Percentiles rank a stretch among this genome's conserved stretches.
Conservation (phyloP, 1,140 invertebrate genomes). For the Agrypnia vestita region DNA sequence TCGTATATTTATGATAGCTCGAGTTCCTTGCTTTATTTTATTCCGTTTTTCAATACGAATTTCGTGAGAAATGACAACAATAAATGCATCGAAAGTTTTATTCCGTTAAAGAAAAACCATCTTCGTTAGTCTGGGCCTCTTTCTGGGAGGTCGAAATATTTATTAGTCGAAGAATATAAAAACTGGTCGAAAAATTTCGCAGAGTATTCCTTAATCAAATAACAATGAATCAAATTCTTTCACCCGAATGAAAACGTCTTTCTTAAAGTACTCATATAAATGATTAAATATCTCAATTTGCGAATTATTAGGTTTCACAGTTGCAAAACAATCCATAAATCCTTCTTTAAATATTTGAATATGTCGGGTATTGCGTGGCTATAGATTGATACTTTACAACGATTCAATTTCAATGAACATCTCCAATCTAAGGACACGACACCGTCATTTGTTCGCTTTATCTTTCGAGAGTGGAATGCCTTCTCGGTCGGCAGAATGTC, state of each 20-base stretch:
- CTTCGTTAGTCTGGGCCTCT: not conserved
- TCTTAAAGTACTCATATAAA: not conserved
- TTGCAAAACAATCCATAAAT: not conserved
- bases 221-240: not conserved
- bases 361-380: constrained; percentile 26
- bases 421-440: constrained; percentile 50
- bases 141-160: constrained; percentile 44
- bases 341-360: not conserved
- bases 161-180: constrained; percentile 9
- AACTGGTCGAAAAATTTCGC: constrained; percentile 4
- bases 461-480: constrained; percentile 43
- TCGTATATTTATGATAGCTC: constrained; percentile 32
- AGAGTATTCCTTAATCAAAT: not conserved
- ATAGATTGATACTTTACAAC: constrained; percentile 40
- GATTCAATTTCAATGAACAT: constrained; percentile 46
- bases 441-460: constrained; percentile 52
- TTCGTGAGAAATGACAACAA: constrained; percentile 37
- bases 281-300: too few species aligned
- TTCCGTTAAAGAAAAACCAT: constrained; percentile 20
- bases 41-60: constrained; percentile 26
- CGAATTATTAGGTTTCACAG: not conserved
- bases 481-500: constrained; percentile 34
- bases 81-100: constrained; percentile 34
- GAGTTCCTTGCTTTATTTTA: constrained; percentile 22
- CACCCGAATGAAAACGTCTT: not conserved